phyloP scores from a whole-genome alignment of 2,113 vertebrate genomes.

The Epinephelus moara region DNA sequence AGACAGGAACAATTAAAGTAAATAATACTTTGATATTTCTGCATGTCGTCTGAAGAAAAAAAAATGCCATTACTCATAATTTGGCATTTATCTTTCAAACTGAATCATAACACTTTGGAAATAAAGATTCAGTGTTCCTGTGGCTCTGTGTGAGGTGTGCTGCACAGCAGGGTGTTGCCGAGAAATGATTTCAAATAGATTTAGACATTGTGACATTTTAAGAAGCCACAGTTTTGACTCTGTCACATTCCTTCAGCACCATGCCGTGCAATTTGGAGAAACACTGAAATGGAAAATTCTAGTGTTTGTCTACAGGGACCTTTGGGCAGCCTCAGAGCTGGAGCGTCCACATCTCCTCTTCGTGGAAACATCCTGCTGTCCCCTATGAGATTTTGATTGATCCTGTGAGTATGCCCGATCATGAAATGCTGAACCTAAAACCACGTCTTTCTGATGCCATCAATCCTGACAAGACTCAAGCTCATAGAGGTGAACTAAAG shows the following conservation, averaged over 20 bases:
- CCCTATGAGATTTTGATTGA: slow-evolving; percentile 81
- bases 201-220: slow-evolving; percentile 57
- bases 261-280: neutral
- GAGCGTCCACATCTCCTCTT: slow-evolving; percentile 80
- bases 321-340: slow-evolving; percentile 84
- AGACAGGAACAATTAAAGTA: neutral
- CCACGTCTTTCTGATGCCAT: slow-evolving; percentile 22
- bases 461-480: slow-evolving; percentile 15
- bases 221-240: slow-evolving; percentile 25
- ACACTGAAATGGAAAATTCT: slow-evolving; percentile 22
- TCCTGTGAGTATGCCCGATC: slow-evolving; percentile 78
- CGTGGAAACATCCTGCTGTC: slow-evolving; percentile 84
- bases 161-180: slow-evolving; percentile 9
- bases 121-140: neutral
- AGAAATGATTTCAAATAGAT: slow-evolving; percentile 31
- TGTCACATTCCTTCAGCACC: slow-evolving; percentile 37
- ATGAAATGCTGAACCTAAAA: slow-evolving; percentile 47
- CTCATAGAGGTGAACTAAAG: slow-evolving; percentile 35
- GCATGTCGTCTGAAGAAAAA: neutral
- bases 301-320: slow-evolving; percentile 75
- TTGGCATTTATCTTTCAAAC: neutral
- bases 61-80: neutral
- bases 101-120: neutral
- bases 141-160: neutral
- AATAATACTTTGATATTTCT: neutral